Conservation (phyloP, 2,888 invertebrate genomes). For the Elgonia sp. region DNA sequence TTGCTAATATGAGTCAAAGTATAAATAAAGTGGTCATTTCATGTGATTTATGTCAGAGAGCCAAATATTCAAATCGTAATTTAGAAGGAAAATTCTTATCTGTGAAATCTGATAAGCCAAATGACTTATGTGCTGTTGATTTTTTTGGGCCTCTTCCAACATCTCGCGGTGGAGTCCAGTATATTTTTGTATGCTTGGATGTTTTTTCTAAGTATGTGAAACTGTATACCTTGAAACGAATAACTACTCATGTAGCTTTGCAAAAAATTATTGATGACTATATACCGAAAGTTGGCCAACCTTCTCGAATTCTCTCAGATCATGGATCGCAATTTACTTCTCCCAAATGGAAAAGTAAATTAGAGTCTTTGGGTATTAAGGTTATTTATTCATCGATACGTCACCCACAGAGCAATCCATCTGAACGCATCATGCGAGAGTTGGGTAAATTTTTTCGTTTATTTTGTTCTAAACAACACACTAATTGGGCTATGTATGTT, state of each 20-base stretch:
- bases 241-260: slow-evolving; percentile 11
- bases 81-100: not conserved
- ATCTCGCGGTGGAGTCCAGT: slow-evolving; percentile 23
- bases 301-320: slow-evolving; percentile 25
- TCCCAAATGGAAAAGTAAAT: not conserved
- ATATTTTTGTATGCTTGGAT: slow-evolving; percentile 63
- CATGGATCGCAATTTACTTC: slow-evolving; percentile 47
- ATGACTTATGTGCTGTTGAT: slow-evolving; percentile 38
- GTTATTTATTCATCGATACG: slow-evolving; percentile 12
- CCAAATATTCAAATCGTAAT: not conserved
- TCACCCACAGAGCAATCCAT: slow-evolving; percentile 22
- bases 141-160: slow-evolving; percentile 65
- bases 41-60: slow-evolving; percentile 23
- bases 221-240: slow-evolving; percentile 59
- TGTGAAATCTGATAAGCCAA: not conserved
- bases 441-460: slow-evolving; percentile 28
- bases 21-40: slow-evolving; percentile 1
- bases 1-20: not conserved
- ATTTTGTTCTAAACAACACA: slow-evolving; percentile 39
- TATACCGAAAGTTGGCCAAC: slow-evolving; percentile 26
- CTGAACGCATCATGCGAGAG: slow-evolving; percentile 22
- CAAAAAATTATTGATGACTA: slow-evolving; percentile 26
- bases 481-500: slow-evolving; percentile 27
- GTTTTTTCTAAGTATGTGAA: slow-evolving; percentile 50
- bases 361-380: not conserved